A percentile compares a stretch with the other conserved stretches of the same genome.
Conservation (phyloP, 2,797 vertebrate species). For the Mustela erminea region DNA sequence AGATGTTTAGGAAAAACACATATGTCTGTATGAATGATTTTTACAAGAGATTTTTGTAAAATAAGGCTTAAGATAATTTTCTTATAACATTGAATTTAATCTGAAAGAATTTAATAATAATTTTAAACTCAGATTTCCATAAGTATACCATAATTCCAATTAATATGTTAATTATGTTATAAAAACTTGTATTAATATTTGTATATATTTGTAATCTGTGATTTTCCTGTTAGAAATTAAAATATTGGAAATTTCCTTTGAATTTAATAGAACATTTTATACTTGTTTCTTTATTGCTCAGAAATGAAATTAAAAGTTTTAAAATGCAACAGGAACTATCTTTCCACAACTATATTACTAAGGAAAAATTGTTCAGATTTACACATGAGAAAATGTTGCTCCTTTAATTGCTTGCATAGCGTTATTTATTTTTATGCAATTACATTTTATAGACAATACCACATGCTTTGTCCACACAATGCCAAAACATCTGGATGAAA, state of each 20-base stretch:
- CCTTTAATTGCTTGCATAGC: conserved; percentile 57
- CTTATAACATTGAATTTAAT: neutral
- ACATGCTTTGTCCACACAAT: conserved; percentile 72
- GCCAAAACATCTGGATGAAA: conserved; percentile 78
- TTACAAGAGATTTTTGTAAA: neutral
- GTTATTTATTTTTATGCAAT: conserved; percentile 77
- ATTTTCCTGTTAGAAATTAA: neutral
- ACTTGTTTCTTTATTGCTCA: neutral
- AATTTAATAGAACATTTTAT: neutral
- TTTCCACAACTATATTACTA: neutral
- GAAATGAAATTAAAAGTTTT: neutral
- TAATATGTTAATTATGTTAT: neutral
- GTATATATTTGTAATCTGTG: neutral
- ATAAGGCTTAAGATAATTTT: neutral
- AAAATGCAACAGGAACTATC: neutral
- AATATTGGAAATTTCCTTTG: conserved; percentile 2
- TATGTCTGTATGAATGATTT: neutral
- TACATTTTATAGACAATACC: conserved; percentile 68
- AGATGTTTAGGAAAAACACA: no score
- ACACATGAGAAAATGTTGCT: neutral
- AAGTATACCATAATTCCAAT: neutral
- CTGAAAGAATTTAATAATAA: neutral
- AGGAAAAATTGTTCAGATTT: conserved; percentile 18
- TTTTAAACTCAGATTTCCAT: neutral
- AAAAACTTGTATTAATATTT: neutral